Evolutionary conservation across 2,113 vertebrate genomes (phyloP).

Genomic region (Anhinga rufa): DNA sequence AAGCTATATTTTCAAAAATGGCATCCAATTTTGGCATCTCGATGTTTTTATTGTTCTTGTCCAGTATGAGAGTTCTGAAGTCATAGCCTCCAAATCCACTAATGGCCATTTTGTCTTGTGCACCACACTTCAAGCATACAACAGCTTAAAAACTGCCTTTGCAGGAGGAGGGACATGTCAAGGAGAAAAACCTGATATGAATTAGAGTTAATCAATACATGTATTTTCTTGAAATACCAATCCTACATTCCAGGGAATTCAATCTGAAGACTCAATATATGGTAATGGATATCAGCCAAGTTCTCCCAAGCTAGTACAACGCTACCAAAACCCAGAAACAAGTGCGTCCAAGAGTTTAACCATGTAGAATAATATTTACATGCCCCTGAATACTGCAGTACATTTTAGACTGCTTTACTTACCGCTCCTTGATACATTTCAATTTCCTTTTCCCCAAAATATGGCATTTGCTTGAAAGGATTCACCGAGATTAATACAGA

Average conservation of each 20-base stretch:
- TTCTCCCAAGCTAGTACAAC: neutral
- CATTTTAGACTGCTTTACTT: conserved; percentile 67
- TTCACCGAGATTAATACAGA: conserved; percentile 97
- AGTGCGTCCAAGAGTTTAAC: neutral
- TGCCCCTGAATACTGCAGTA: neutral
- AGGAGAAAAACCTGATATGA: neutral
- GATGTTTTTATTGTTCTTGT: neutral
- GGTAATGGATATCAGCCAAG: neutral
- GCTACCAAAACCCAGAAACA: neutral
- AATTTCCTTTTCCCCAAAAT: conserved; percentile 97
- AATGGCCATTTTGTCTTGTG: neutral
- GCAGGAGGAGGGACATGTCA: neutral
- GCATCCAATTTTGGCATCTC: neutral
- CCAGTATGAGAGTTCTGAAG: neutral
- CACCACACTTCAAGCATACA: neutral
- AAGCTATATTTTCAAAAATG: neutral
- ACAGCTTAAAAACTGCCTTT: neutral
- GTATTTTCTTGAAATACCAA: neutral
- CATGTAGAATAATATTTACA: neutral
- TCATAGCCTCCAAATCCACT: neutral
- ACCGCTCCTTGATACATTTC: conserved; percentile 99
- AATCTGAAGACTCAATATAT: neutral
- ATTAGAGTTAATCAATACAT: neutral
- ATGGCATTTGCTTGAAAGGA: conserved; percentile 99
- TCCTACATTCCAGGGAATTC: neutral